phyloP scores from a whole-genome alignment of 2,888 invertebrate species.

The Nudaria mundana region DNA sequence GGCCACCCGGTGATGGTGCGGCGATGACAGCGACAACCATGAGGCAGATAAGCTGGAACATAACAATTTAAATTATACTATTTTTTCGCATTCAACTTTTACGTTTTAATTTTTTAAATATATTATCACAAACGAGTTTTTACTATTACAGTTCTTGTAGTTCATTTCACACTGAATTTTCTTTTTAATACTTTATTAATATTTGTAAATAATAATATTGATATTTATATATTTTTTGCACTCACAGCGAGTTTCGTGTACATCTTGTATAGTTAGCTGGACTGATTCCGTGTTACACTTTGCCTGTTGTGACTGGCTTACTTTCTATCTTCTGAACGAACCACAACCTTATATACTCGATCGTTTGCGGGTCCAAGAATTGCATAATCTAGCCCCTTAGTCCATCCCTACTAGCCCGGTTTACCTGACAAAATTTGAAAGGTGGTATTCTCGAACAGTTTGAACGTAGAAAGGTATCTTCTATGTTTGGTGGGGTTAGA shows the following conservation, averaged over 20 bases:
- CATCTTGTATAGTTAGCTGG: conserved; percentile 72
- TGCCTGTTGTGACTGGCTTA: conserved; percentile 56
- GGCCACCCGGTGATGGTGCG: conserved; percentile 67
- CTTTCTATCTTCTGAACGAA: conserved; percentile 60
- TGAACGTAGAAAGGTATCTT: conserved; percentile 40
- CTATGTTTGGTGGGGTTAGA: conserved; percentile 48
- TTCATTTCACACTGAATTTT: too few relatives aligned
- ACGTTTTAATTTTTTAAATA: too few relatives aligned
- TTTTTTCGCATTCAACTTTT: too few relatives aligned
- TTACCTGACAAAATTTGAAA: conserved; percentile 59
- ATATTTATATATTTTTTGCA: conserved; percentile 13
- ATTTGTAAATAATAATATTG: not conserved
- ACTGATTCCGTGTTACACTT: conserved; percentile 65
- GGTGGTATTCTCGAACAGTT: conserved; percentile 31
- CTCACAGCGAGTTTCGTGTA: conserved; percentile 78
- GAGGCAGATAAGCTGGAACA: conserved; percentile 60
- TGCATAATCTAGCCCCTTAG: conserved; percentile 68
- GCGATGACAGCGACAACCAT: conserved; percentile 59
- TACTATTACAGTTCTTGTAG: too few relatives aligned
- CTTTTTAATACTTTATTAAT: not conserved
- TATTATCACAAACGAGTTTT: too few relatives aligned
- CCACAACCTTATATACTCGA: conserved; percentile 66
- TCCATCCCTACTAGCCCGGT: conserved; percentile 70
- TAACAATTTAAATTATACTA: not conserved
- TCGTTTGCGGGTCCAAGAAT: conserved; percentile 52